These are phyloP conservation scores for Acleris literana DNA, from an alignment of 2,888 invertebrate species.

Conservation along the genomic window DNA sequence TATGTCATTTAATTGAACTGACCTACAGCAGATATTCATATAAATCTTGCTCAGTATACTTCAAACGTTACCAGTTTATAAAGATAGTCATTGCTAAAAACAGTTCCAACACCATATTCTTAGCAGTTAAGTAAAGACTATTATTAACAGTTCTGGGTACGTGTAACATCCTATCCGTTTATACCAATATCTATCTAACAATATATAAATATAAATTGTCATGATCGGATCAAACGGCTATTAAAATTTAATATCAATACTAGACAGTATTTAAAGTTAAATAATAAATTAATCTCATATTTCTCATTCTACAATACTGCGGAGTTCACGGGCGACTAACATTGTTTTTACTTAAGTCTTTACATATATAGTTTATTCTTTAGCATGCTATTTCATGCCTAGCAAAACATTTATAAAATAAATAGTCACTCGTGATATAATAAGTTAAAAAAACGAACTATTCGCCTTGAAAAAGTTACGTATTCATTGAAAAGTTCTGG, in stretches of 20 bases:
- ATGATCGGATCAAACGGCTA: constrained; percentile 14
- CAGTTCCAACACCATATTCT: too few species aligned
- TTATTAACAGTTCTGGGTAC: constrained; percentile 8
- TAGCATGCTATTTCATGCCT: neutral
- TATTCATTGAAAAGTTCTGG: constrained; percentile 17
- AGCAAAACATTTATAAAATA: too few species aligned
- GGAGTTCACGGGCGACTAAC: constrained; percentile 10
- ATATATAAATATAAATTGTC: constrained; percentile 21
- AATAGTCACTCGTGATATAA: too few species aligned
- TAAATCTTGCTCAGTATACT: too few species aligned
- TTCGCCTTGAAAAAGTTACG: constrained; percentile 12
- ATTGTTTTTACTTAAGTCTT: constrained; percentile 10
- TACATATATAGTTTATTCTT: neutral
- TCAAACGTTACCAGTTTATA: neutral
- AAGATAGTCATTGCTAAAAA: neutral
- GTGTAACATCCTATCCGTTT: neutral
- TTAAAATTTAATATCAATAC: constrained; percentile 29
- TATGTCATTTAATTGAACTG: too few species aligned
- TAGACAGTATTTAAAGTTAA: constrained; percentile 13
- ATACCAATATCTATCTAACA: neutral
- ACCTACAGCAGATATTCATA: too few species aligned
- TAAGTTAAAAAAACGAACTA: too few species aligned
- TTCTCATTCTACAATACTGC: constrained; percentile 31
- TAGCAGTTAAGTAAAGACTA: neutral
- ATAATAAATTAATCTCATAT: constrained; percentile 33